Evolutionary conservation across 2,797 vertebrate species (phyloP).

Genomic region (Enteromius afrohamiltoni): DNA sequence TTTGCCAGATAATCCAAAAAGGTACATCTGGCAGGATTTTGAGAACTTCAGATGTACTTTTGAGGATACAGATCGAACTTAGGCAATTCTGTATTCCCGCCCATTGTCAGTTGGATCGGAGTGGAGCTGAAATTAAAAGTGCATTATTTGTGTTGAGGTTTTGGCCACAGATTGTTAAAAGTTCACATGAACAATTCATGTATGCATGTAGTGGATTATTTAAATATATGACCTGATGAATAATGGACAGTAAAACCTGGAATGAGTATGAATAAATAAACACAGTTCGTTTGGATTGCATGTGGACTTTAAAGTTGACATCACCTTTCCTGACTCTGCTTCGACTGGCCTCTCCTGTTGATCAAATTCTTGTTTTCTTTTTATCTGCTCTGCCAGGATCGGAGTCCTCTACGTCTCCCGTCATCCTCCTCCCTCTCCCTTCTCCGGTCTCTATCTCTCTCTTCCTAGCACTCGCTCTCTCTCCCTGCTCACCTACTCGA

Average conservation of each 20-base stretch:
- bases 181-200: background rate
- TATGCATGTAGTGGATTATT: background rate
- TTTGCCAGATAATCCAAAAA: background rate
- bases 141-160: background rate
- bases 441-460: conserved; percentile 65
- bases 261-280: background rate
- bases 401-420: conserved; percentile 50
- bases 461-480: conserved; percentile 57
- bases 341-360: conserved; percentile 53
- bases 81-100: background rate
- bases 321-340: conserved; percentile 44
- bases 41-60: background rate
- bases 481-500: conserved; percentile 77
- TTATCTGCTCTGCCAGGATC: conserved; percentile 51
- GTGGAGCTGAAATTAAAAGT: background rate
- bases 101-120: background rate
- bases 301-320: conserved; percentile 9
- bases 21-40: background rate
- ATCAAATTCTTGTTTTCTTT: conserved; percentile 50
- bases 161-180: background rate
- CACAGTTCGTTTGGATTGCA: background rate
- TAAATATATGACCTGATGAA: background rate
- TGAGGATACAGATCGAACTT: background rate
- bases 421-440: conserved; percentile 63
- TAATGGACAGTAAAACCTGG: background rate